Percentiles rank a stretch among this genome's conserved stretches.
Conservation (phyloP, 2,797 vertebrate species). For the Ataeniobius toweri region DNA sequence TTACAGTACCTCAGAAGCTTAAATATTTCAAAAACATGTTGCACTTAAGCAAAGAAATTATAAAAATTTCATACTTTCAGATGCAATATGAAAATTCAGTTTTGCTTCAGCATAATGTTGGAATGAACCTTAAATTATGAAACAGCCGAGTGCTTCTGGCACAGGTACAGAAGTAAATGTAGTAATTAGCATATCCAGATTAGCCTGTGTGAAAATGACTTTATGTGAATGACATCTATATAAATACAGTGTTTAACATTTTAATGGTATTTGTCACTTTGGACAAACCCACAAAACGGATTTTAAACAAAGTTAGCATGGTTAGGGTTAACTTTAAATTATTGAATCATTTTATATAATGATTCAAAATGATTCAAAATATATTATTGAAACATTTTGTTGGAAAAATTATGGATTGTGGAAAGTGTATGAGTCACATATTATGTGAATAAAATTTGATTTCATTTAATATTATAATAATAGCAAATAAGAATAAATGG, state of each 20-base stretch:
- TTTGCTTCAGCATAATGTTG: slow-evolving; percentile 57
- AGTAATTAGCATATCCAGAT: neutral
- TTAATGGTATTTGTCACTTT: neutral
- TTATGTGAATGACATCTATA: neutral
- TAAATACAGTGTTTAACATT: neutral
- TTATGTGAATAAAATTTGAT: too few species aligned
- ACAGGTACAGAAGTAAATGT: slow-evolving; percentile 5
- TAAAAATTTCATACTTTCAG: slow-evolving; percentile 67
- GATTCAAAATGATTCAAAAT: too few species aligned
- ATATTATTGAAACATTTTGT: neutral
- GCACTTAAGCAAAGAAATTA: slow-evolving; percentile 67
- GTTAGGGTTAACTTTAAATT: neutral
- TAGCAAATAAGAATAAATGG: too few species aligned
- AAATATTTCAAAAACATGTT: slow-evolving; percentile 72
- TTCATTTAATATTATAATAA: too few species aligned
- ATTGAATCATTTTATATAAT: too few species aligned
- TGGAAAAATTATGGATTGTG: neutral
- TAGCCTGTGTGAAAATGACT: neutral
- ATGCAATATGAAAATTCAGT: slow-evolving; percentile 58
- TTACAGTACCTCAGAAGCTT: slow-evolving; percentile 63
- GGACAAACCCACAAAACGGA: neutral
- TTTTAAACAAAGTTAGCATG: neutral
- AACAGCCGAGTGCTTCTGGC: slow-evolving; percentile 40
- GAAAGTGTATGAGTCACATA: neutral
- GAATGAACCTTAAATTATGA: slow-evolving; percentile 63